Evolutionary conservation across 1,140 invertebrate species (phyloP).

Genomic region (Nasonia vitripennis): DNA sequence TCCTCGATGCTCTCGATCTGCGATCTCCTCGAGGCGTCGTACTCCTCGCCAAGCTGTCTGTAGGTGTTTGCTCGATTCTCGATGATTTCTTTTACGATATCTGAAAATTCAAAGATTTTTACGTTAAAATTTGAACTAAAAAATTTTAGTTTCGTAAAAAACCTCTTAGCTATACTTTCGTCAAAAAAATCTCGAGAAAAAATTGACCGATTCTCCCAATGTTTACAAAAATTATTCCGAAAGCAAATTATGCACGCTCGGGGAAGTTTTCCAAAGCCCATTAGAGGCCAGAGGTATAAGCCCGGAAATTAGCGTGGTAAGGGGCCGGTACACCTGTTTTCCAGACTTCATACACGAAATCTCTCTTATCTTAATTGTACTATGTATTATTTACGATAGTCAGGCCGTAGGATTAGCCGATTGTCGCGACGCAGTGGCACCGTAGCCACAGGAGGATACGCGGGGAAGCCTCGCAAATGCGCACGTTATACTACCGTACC

Average conservation of each 20-base stretch:
- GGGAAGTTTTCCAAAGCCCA: not conserved
- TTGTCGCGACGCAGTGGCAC: slow-evolving; percentile 35
- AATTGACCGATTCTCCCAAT: no score
- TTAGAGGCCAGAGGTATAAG: not conserved
- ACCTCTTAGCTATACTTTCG: no score
- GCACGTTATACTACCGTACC: not conserved
- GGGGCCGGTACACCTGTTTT: not conserved
- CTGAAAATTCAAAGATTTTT: slow-evolving; percentile 66
- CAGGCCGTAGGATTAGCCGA: not conserved
- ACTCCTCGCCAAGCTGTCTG: slow-evolving; percentile 71
- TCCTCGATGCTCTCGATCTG: not conserved
- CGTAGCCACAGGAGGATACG: not conserved
- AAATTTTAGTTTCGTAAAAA: no score
- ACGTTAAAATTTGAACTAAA: no score
- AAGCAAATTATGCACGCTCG: not conserved
- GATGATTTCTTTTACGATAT: slow-evolving; percentile 85
- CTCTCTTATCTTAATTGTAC: slow-evolving; percentile 39
- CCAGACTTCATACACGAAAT: slow-evolving; percentile 25
- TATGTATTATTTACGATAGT: slow-evolving; percentile 35
- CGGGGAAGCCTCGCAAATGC: not conserved
- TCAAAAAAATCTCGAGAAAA: no score
- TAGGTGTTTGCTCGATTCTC: slow-evolving; percentile 82
- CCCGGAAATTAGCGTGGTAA: slow-evolving; percentile 39
- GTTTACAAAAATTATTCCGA: not conserved
- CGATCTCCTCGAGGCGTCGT: slow-evolving; percentile 57